These are phyloP conservation scores for Holocentrus rufus DNA, from an alignment of 2,797 vertebrate genomes.

Conservation along the genomic window DNA sequence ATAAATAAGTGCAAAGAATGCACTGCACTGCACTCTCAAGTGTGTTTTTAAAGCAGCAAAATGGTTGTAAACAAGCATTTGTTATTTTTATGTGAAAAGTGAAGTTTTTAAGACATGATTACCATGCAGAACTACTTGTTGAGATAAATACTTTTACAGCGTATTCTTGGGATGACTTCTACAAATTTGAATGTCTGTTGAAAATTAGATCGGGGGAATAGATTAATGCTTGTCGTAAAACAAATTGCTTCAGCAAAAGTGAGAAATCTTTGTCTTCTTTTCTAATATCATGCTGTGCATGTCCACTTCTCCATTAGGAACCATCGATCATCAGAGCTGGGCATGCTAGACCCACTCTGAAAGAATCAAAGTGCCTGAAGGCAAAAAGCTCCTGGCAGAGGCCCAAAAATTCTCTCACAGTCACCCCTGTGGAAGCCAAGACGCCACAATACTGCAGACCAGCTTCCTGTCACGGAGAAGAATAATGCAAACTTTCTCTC, in stretches of 20 bases:
- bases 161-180: constrained; percentile 29
- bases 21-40: too few species aligned
- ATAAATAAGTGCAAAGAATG: neutral
- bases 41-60: neutral
- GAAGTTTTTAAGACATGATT: too few species aligned
- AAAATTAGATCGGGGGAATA: constrained; percentile 33
- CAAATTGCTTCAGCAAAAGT: constrained; percentile 13
- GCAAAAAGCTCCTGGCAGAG: constrained; percentile 62
- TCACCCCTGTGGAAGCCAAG: constrained; percentile 72
- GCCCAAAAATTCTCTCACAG: constrained; percentile 72
- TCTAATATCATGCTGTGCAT: constrained; percentile 40
- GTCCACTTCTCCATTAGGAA: constrained; percentile 62
- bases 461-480: constrained; percentile 75
- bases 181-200: constrained; percentile 13
- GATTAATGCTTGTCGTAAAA: constrained; percentile 26
- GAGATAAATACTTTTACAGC: constrained; percentile 6
- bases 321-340: constrained; percentile 59
- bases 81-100: too few species aligned
- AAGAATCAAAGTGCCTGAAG: constrained; percentile 60
- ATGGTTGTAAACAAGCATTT: neutral
- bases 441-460: constrained; percentile 70
- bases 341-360: constrained; percentile 47
- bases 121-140: neutral
- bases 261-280: constrained; percentile 26
- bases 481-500: constrained; percentile 74